These are phyloP conservation scores for Eupithecia centaureata DNA, from an alignment of 2,888 invertebrate species.

Conservation along the genomic window DNA sequence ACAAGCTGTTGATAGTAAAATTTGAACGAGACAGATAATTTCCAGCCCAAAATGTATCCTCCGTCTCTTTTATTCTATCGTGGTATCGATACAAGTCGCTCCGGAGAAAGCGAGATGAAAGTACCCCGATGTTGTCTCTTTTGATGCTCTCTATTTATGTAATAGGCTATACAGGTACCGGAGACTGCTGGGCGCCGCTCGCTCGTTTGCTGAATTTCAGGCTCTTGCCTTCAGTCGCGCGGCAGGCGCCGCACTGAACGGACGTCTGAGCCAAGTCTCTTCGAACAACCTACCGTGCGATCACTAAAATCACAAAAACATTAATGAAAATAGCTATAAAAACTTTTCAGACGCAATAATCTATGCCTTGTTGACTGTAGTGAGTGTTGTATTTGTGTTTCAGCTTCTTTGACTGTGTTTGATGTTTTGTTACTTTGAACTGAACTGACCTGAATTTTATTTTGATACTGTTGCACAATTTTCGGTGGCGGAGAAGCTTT, in stretches of 20 bases:
- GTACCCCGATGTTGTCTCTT: constrained; percentile 41
- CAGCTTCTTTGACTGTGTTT: constrained; percentile 45
- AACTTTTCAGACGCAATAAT: constrained; percentile 52
- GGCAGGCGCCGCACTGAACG: constrained; percentile 55
- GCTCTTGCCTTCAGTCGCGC: constrained; percentile 63
- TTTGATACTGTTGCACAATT: constrained; percentile 73
- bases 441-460: constrained; percentile 72
- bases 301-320: constrained; percentile 54
- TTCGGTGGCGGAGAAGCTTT: constrained; percentile 44
- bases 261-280: constrained; percentile 49
- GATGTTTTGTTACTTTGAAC: constrained; percentile 48
- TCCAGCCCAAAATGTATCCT: constrained; percentile 21
- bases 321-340: constrained; percentile 64
- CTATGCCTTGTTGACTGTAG: constrained; percentile 51
- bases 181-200: constrained; percentile 73
- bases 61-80: constrained; percentile 33
- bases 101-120: constrained; percentile 42
- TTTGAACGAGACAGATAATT: constrained; percentile 33
- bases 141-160: constrained; percentile 48
- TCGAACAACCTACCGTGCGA: constrained; percentile 50
- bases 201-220: constrained; percentile 41
- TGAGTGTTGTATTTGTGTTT: constrained; percentile 47
- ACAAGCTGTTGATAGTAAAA: constrained; percentile 43
- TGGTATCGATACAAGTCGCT: constrained; percentile 22
- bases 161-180: constrained; percentile 55